These are phyloP conservation scores for Hymenopus coronatus DNA, from an alignment of 2,888 invertebrate genomes.

Conservation along the genomic window DNA sequence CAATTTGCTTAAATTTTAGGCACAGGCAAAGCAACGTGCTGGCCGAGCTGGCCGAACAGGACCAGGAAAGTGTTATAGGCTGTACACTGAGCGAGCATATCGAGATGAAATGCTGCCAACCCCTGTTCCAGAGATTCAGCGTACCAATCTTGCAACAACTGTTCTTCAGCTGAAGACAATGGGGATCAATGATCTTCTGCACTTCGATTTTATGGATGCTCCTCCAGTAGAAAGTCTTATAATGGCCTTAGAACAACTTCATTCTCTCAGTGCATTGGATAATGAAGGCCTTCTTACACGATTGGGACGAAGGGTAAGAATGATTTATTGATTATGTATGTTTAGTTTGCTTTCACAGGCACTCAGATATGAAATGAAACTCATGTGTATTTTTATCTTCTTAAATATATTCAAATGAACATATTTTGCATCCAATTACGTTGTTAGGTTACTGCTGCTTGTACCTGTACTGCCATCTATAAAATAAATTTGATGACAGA, in stretches of 20 bases:
- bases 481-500: too few species aligned
- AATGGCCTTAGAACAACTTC: slow-evolving; percentile 95
- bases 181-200: slow-evolving; percentile 97
- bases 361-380: too few species aligned
- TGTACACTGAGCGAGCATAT: slow-evolving; percentile 98
- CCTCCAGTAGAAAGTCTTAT: slow-evolving; percentile 97
- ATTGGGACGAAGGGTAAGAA: slow-evolving; percentile 67
- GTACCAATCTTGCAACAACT: slow-evolving; percentile 95
- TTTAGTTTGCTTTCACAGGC: too few species aligned
- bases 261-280: slow-evolving; percentile 94
- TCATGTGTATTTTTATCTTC: too few species aligned
- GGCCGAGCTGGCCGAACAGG: slow-evolving; percentile 97
- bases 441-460: too few species aligned
- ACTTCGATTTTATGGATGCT: slow-evolving; percentile 99
- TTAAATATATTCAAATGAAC: too few species aligned
- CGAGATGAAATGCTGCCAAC: slow-evolving; percentile 98
- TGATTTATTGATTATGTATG: too few species aligned
- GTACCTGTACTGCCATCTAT: too few species aligned
- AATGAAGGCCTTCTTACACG: slow-evolving; percentile 85
- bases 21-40: slow-evolving; percentile 96
- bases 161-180: slow-evolving; percentile 95
- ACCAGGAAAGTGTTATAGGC: slow-evolving; percentile 93
- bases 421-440: too few species aligned
- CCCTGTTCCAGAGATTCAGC: slow-evolving; percentile 97
- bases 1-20: slow-evolving; percentile 49